phyloP scores from a whole-genome alignment of 2,113 vertebrate species.

The Microtus oregoni region DNA sequence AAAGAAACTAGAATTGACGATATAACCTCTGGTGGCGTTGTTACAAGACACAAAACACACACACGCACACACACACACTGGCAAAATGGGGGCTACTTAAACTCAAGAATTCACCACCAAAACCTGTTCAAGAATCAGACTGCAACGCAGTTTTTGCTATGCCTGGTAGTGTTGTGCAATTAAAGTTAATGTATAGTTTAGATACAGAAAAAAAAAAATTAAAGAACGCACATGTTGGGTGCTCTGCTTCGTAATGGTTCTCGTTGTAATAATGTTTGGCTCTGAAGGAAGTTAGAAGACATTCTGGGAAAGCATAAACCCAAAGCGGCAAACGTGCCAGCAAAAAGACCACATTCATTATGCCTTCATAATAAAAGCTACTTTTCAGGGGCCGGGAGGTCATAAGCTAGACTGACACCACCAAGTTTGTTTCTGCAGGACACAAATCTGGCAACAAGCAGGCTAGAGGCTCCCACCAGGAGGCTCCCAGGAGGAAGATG shows the following conservation, averaged over 20 bases:
- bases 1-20: conserved; percentile 36
- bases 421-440: background rate
- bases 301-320: background rate
- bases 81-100: conserved; percentile 1
- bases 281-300: conserved; percentile 7
- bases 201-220: background rate
- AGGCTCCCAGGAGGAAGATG: background rate
- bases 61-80: background rate
- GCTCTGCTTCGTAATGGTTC: background rate
- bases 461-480: background rate
- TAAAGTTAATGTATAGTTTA: background rate
- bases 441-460: background rate
- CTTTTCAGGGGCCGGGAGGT: background rate
- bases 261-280: background rate
- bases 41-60: background rate
- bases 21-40: background rate
- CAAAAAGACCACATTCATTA: conserved; percentile 26
- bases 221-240: background rate
- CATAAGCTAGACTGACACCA: background rate
- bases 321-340: background rate
- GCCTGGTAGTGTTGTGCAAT: background rate
- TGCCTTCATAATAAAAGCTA: conserved; percentile 33
- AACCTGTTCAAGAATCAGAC: background rate
- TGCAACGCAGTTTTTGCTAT: background rate
- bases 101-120: background rate